phyloP scores from a whole-genome alignment of 92 coral and sea anemone genomes.

The Bergia sp. region DNA sequence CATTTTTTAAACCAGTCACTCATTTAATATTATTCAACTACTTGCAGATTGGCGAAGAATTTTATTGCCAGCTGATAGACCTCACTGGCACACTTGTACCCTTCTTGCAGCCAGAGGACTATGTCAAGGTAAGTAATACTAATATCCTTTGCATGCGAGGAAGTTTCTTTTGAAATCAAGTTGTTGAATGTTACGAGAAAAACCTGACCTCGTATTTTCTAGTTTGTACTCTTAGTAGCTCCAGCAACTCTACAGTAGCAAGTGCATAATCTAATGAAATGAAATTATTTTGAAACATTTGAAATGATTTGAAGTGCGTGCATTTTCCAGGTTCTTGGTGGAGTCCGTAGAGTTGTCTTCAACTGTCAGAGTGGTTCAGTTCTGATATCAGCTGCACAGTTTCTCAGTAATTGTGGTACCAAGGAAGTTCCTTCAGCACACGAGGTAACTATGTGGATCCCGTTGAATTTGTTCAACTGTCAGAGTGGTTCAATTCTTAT shows the following conservation, averaged over 20 bases:
- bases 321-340: conserved; percentile 24
- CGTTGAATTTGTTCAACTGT: conserved; percentile 18
- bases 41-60: conserved; percentile 56
- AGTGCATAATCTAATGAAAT: neutral
- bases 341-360: conserved; percentile 31
- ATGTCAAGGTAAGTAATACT: conserved; percentile 62
- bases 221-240: neutral
- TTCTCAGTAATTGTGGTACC: conserved; percentile 77
- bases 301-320: neutral
- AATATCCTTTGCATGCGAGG: neutral
- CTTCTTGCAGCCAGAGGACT: conserved; percentile 69
- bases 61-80: conserved; percentile 63
- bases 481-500: conserved; percentile 3
- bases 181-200: neutral
- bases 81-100: conserved; percentile 66
- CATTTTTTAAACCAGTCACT: neutral
- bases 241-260: too few relatives aligned
- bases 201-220: neutral
- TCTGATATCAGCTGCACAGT: conserved; percentile 53
- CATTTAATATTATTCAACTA: neutral
- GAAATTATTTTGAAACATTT: neutral
- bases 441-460: conserved; percentile 61
- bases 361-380: conserved; percentile 1
- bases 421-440: conserved; percentile 60
- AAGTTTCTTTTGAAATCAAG: neutral